Base-by-base conservation (phyloP, 2,888 invertebrate genomes). In the Pegoplata infirma region DNA sequence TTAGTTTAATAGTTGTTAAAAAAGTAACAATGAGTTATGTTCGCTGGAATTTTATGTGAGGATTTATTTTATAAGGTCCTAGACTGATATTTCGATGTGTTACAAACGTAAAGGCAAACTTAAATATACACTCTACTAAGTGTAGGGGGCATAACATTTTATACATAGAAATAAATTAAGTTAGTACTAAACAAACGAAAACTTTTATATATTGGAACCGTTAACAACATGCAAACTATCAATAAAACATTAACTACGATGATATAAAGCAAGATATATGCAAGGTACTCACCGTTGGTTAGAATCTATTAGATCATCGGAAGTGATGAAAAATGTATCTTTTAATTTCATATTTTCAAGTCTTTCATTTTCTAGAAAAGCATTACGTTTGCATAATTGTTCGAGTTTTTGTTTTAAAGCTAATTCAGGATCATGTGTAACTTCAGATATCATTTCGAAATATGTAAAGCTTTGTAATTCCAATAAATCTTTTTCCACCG, bases 401-500 rank as follows among this genome's bases (percentile, higher is more conserved):
- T 83, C 74, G 46, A 84, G 53, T 59, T 82, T 81, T 25, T 84
- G 81, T 44, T 82, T 85, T 25, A 86, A 71, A 3, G 82, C 78
- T 7, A 80, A 82, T 28, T 82, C 81, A 3, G 82, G 64, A 12
- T 86, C 84, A 80, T 86, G 83, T 53, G 87, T 83, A 7, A 84
- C 83, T 64, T 84, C 81, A 25, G 84, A 88, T 63, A 92, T 90
- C 76, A 92, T 92, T 85, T 94, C 94, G 80, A 92, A 87, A 64
- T 91, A 90, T 1, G 93, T 92, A 76, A 92, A 91, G 82, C 92
- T 92, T 63, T 91, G 88, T 14, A 94, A 88, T 69, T 92, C 91
- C 80, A 90, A 87, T 0, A 91, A 90, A 80, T 92, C 91, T 63
- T 89, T 89, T 80, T 92, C 91, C 4, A 92, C 90, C 73, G 88